Evolutionary conservation across 2,113 vertebrate species (phyloP).

Genomic region (Circaetus gallicus): DNA sequence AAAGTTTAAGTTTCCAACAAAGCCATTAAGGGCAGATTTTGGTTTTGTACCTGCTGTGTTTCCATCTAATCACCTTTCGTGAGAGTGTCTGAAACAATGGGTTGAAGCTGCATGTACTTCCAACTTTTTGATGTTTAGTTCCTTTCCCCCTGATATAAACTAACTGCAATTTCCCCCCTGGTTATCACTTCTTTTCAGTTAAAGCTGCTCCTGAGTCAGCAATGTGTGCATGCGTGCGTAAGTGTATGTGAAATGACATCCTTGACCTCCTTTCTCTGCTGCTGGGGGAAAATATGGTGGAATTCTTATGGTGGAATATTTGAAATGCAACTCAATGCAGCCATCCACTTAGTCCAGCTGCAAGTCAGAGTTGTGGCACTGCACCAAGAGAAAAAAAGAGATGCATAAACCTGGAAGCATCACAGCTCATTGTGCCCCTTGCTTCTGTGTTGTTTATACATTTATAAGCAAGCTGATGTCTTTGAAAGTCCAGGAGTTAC

Average conservation of each 20-base stretch:
- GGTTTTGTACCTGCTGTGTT: slow-evolving; percentile 26
- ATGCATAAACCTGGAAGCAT: background rate
- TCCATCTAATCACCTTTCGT: background rate
- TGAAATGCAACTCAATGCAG: background rate
- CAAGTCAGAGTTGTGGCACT: background rate
- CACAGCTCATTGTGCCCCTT: background rate
- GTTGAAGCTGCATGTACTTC: background rate
- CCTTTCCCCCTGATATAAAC: slow-evolving; percentile 4
- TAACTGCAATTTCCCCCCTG: background rate
- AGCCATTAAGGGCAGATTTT: slow-evolving; percentile 5
- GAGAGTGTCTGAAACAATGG: slow-evolving; percentile 12
- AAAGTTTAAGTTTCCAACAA: slow-evolving; percentile 18
- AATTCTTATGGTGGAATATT: background rate
- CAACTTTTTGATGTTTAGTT: slow-evolving; percentile 1
- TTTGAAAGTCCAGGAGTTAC: background rate
- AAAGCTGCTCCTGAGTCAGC: background rate
- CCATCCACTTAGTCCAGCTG: background rate
- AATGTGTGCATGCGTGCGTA: rapidly evolving
- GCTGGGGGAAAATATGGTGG: background rate
- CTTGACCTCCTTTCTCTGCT: background rate
- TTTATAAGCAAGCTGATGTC: background rate
- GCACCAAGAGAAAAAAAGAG: background rate
- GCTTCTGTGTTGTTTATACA: background rate
- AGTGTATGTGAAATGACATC: background rate
- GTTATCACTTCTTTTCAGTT: background rate